phyloP scores from a whole-genome alignment of 2,113 vertebrate genomes.

The Pollimyrus isidori region DNA sequence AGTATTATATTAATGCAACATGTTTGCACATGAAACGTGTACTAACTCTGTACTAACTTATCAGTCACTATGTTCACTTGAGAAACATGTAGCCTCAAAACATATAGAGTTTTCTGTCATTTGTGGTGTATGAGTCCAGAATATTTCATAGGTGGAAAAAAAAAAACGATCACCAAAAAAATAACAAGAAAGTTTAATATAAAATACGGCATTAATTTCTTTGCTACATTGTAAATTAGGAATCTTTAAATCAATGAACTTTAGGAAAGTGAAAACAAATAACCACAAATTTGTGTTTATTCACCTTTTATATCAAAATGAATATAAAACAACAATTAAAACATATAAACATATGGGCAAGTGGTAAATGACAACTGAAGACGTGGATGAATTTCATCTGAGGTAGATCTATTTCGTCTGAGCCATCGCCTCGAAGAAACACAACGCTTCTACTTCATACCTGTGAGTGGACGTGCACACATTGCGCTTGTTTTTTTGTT shows the following conservation, averaged over 20 bases:
- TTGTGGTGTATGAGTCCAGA: neutral
- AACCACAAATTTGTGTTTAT: neutral
- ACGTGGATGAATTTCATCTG: neutral
- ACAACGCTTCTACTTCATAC: neutral
- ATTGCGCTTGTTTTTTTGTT: neutral
- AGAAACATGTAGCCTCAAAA: neutral
- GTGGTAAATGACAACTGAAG: neutral
- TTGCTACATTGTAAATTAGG: neutral
- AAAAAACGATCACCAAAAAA: conserved; percentile 36
- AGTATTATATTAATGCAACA: neutral
- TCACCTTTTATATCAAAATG: neutral
- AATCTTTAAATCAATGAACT: neutral
- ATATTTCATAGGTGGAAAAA: conserved; percentile 31
- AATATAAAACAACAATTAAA: neutral
- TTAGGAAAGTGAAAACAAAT: neutral
- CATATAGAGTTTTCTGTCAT: neutral
- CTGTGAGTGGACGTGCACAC: neutral
- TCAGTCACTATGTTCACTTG: neutral
- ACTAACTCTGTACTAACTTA: neutral
- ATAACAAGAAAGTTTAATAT: neutral
- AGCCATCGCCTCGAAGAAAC: neutral
- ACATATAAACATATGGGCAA: neutral
- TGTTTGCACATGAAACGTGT: neutral
- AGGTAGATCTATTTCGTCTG: neutral
- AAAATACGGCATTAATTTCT: neutral